phyloP scores from a whole-genome alignment of 2,797 vertebrate species.

The Acanthornis magna region DNA sequence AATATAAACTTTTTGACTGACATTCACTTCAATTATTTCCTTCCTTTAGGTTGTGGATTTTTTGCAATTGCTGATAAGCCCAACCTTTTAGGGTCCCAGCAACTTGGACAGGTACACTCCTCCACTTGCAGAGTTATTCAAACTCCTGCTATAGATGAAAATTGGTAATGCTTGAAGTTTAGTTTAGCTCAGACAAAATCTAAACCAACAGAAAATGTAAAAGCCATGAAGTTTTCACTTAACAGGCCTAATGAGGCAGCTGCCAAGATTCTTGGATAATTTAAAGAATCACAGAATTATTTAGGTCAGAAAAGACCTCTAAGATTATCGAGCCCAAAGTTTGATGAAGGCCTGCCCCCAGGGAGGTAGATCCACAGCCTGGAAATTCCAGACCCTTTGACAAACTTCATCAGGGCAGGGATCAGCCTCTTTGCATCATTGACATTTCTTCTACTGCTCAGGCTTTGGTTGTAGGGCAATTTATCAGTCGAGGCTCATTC shows the following conservation, averaged over 20 bases:
- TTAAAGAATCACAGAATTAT: not conserved
- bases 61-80: not conserved
- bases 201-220: not conserved
- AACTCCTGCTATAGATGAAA: not conserved
- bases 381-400: not conserved
- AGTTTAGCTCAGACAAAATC: not conserved
- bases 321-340: not conserved
- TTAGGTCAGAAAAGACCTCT: not conserved
- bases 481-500: not conserved
- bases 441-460: not conserved
- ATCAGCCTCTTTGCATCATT: not conserved
- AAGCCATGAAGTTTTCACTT: not conserved
- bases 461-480: not conserved
- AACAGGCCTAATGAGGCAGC: not conserved
- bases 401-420: not conserved
- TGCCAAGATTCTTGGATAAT: not conserved
- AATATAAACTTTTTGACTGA: not conserved
- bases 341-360: accelerated
- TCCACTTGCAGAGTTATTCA: not conserved
- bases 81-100: not conserved
- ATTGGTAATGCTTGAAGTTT: not conserved
- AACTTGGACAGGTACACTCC: not conserved
- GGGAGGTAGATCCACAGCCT: not conserved
- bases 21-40: not conserved
- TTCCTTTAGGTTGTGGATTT: not conserved